Percentiles rank a stretch among this genome's conserved stretches.
Conservation (phyloP, 2,888 invertebrate genomes). For the Meteorus colon region DNA sequence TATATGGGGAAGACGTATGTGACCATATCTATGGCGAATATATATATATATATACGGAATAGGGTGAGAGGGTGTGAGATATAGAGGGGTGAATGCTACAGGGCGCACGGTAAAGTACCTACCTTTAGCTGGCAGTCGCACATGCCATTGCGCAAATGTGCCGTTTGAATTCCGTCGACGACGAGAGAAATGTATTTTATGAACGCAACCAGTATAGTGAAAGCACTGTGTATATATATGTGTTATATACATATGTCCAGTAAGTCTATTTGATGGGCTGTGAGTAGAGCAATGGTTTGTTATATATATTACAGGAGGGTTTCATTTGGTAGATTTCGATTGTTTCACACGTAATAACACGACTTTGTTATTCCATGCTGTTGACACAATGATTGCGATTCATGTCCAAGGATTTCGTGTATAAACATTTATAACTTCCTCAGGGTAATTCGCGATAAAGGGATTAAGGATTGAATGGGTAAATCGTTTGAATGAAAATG, state of each 20-base stretch:
- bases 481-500: not conserved
- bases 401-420: conserved; percentile 30
- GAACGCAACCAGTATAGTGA: conserved; percentile 33
- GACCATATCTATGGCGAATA: not conserved
- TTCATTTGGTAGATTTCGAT: conserved; percentile 9
- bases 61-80: conserved; percentile 26
- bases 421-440: not conserved
- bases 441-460: not conserved
- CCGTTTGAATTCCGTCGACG: conserved; percentile 65
- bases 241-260: conserved; percentile 26
- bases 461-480: not conserved
- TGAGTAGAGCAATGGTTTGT: conserved; percentile 7
- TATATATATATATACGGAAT: conserved; percentile 23
- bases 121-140: conserved; percentile 58
- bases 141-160: conserved; percentile 69
- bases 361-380: not conserved
- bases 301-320: not conserved
- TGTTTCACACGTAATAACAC: conserved; percentile 14
- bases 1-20: conserved; percentile 12
- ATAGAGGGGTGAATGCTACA: conserved; percentile 37
- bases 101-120: conserved; percentile 16
- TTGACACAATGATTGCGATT: conserved; percentile 33
- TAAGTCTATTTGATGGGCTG: conserved; percentile 50
- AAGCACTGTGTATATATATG: not conserved
- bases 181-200: conserved; percentile 62